Conservation (phyloP, 2,797 vertebrate species). For the Odontamblyopus rebecca region DNA sequence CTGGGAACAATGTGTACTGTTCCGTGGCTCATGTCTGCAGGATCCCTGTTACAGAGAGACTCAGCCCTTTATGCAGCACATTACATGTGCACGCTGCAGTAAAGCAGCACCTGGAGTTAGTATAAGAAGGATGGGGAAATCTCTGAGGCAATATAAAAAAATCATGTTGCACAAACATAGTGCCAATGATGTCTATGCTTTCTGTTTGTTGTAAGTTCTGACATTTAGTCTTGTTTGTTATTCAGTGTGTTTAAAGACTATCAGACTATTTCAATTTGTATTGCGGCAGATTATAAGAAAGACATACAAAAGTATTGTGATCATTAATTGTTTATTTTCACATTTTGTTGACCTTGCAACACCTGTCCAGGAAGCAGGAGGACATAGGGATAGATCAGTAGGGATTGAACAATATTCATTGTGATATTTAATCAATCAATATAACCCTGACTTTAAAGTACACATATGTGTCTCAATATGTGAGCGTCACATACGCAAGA, state of each 20-base stretch:
- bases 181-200: background rate
- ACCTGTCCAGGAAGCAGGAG: too few relatives aligned
- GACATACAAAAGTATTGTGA: too few relatives aligned
- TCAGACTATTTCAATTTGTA: too few relatives aligned
- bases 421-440: too few relatives aligned
- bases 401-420: too few relatives aligned
- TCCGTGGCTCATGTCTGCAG: slow-evolving; percentile 48
- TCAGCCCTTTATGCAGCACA: slow-evolving; percentile 12
- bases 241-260: background rate
- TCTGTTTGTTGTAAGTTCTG: background rate
- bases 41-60: slow-evolving; percentile 47
- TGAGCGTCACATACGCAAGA: too few relatives aligned
- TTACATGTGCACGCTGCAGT: slow-evolving; percentile 8
- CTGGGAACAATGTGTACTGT: slow-evolving; percentile 48
- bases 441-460: too few relatives aligned
- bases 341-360: too few relatives aligned
- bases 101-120: slow-evolving; percentile 5
- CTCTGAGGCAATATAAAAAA: background rate
- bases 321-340: too few relatives aligned
- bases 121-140: background rate
- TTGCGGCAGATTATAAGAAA: too few relatives aligned
- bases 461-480: too few relatives aligned
- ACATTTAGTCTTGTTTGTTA: background rate
- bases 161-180: background rate
- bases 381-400: too few relatives aligned